phyloP scores from a whole-genome alignment of 2,888 invertebrate species.

The Agrotis puta region DNA sequence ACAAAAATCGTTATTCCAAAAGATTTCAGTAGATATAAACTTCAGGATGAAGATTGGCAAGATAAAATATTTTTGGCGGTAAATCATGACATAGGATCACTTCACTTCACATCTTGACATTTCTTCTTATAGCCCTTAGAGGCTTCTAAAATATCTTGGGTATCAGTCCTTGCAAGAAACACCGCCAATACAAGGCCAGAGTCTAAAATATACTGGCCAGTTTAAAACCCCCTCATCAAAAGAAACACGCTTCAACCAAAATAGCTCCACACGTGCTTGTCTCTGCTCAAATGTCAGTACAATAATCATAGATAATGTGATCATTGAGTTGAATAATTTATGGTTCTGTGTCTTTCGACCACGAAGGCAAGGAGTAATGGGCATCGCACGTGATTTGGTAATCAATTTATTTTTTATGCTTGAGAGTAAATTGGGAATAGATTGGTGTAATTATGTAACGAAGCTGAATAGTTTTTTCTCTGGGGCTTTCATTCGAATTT shows the following conservation, averaged over 20 bases:
- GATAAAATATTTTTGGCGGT: too few relatives aligned
- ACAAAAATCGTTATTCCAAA: too few relatives aligned
- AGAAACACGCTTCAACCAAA: constrained; percentile 25
- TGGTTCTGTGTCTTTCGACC: constrained; percentile 18
- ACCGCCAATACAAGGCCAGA: neutral
- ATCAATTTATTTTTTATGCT: constrained; percentile 30
- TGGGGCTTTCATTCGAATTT: too few relatives aligned
- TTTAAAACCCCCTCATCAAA: constrained; percentile 13
- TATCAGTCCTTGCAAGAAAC: neutral
- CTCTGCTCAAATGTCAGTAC: constrained; percentile 35
- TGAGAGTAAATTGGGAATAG: constrained; percentile 2
- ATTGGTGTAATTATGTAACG: neutral
- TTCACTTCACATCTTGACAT: too few relatives aligned
- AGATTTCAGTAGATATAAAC: too few relatives aligned
- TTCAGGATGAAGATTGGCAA: too few relatives aligned
- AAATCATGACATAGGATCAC: too few relatives aligned
- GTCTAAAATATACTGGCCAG: neutral
- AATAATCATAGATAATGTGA: constrained; percentile 20
- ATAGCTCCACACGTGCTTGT: constrained; percentile 51
- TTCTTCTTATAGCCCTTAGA: too few relatives aligned
- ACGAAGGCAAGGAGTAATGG: constrained; percentile 32
- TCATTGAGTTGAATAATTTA: constrained; percentile 45
- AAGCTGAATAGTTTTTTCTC: too few relatives aligned
- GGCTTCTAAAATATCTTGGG: too few relatives aligned
- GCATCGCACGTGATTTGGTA: constrained; percentile 40